Base-by-base conservation (phyloP, 2,888 invertebrate genomes). In the Cremastobaeus sp. region DNA sequence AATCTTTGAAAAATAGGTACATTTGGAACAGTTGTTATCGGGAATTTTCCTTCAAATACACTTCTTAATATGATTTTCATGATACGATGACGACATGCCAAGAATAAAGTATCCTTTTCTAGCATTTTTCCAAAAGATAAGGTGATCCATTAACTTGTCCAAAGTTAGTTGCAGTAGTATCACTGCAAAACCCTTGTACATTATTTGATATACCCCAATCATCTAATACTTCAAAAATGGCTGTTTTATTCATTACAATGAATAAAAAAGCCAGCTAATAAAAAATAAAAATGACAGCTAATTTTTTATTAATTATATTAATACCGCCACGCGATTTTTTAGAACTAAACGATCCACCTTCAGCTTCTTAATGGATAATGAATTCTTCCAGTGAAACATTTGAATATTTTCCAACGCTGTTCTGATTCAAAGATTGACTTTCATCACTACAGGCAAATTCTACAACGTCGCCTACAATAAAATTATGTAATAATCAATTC, bases 21-120 rank as follows among this genome's bases (percentile, higher is more conserved):
- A 35, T 78, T 66, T n/a, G 79, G 77, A 21, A 68, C 66, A 30
- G 57, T 73, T 12, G 76, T 68, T 12, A 12, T 34, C n/a, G 69
- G 55, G 37, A 77, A 54, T 72, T 78, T 77, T 52, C 14, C 11
- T 57, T 77, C 71, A 54, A 78, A 80, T 18, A 76, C 79, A 55
- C 69, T 25, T 65, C 47, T 70, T 14, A 82, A 37, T 28, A 80
- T 55, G 4, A 82, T 28, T 65, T 83, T 79, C 37, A 74, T 78
- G 6, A 82, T 75, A 50, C 81, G 81, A 68, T 81, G 81, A 20
- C 79, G 65, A 32, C 83, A 83, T 11, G 78, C 68, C 17, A 80
- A 70, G 21, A 43, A 65, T 43, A 77, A 43, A 30, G 80, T 37
- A 6, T 78, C 74, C 62, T 41, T 76, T 37, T 70, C 60, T 11